Conservation (phyloP, 2,888 invertebrate genomes). For the Acronicta psi region DNA sequence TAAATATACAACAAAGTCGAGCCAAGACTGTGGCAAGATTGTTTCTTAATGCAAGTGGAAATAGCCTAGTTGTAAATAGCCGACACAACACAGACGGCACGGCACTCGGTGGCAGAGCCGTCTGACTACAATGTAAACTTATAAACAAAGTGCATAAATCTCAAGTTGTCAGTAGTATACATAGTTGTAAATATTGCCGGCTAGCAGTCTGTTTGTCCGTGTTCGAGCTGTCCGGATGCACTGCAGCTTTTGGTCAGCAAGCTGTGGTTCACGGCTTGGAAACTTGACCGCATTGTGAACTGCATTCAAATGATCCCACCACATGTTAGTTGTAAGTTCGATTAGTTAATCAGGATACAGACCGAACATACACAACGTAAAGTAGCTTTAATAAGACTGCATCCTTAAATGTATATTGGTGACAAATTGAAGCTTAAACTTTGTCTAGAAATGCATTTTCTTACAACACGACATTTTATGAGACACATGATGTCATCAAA, state of each 20-base stretch:
- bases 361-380: too few species aligned
- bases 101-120: too few species aligned
- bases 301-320: slow-evolving; percentile 1
- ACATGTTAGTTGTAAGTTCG: neutral
- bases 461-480: slow-evolving; percentile 8
- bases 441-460: slow-evolving; percentile 6
- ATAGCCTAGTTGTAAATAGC: slow-evolving; percentile 7
- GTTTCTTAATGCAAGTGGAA: slow-evolving; percentile 21
- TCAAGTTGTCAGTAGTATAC: slow-evolving; percentile 24
- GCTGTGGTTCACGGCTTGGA: slow-evolving; percentile 15
- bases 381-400: neutral
- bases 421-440: neutral
- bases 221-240: slow-evolving; percentile 5
- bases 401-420: neutral
- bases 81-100: slow-evolving; percentile 12
- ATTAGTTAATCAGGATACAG: too few species aligned
- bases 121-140: slow-evolving; percentile 28
- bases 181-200: slow-evolving; percentile 33
- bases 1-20: slow-evolving; percentile 1
- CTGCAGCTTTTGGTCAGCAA: slow-evolving; percentile 3
- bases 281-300: neutral
- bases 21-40: neutral
- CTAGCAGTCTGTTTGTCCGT: slow-evolving; percentile 21
- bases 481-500: slow-evolving; percentile 1
- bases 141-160: slow-evolving; percentile 45